Evolutionary conservation across 2,113 vertebrate species (phyloP), one percentile per base, ranked within the genome.

Genomic region (Pollimyrus isidori): DNA sequence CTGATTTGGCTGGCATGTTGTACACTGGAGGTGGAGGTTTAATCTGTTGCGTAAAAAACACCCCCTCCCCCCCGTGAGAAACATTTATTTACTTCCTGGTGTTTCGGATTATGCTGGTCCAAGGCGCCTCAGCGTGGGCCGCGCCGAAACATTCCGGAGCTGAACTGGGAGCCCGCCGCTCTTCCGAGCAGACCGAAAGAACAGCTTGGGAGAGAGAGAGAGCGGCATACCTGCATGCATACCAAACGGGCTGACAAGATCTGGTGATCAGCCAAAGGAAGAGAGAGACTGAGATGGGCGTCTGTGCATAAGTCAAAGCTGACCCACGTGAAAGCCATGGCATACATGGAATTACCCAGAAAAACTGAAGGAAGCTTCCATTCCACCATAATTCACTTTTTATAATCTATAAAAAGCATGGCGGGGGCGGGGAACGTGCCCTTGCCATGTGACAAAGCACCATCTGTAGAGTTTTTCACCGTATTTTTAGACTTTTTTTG

Each of bases 251-350:
- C 17, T 80, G 73, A 42, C 73, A n/a, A 80, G 73, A 35, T 80
- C 35, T 80, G 73, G 73, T 35, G 73, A 80, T 42, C 73, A 7
- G 88, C 35, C 73, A 69, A 56, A 53, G 30, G 65, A 7, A 21
- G 87, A 46, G 58, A 56, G 82, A 45, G 42, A 86, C 35, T 50
- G 91, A 90, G 69, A 91, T 93, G 92, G 93, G 92, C 56, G 91
- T 90, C 90, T 87, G 86, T 90, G 73, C 6, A 35, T 6, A 42
- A 30, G n/a, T 42, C 73, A 80, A 42, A 80, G 35, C 15, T 80
- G 39, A 4, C 35, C 73, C 35, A 42, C 19, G 30, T 42, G 35
- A 42, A 42, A 42, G 35, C 15, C 2, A 21, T 6, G 15, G 35
- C 15, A 80, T 17, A 19, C 35, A 42, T 19, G 35, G 35, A 80